A percentile compares a stretch with the other conserved stretches of the same genome.
Evolutionary conservation across 2,888 invertebrate species (phyloP).

Genomic region (Ditula angustiorana): DNA sequence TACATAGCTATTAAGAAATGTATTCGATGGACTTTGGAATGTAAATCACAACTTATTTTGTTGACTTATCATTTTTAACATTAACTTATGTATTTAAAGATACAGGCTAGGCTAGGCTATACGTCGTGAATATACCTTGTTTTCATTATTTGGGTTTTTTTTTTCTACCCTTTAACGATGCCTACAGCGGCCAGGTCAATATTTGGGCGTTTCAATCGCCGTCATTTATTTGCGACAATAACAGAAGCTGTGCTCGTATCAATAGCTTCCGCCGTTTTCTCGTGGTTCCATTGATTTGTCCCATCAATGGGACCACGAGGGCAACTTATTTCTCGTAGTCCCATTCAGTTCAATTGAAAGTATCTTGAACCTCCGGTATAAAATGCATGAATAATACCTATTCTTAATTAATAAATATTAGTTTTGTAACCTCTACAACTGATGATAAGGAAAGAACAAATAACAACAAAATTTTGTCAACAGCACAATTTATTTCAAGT

Average conservation of each 20-base stretch:
- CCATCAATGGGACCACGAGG: no score
- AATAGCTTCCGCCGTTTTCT: no score
- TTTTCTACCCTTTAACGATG: background rate
- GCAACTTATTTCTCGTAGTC: no score
- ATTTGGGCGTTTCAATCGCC: no score
- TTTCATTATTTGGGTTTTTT: constrained; percentile 26
- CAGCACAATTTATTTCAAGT: constrained; percentile 69
- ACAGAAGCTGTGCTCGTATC: no score
- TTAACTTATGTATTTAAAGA: constrained; percentile 24
- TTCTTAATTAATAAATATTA: no score
- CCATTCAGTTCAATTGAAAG: no score
- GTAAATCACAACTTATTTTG: constrained; percentile 4
- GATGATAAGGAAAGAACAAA: background rate
- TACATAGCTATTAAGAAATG: background rate
- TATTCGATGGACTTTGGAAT: constrained; percentile 1
- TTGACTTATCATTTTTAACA: constrained; percentile 5
- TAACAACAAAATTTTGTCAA: constrained; percentile 55
- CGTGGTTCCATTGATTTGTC: no score
- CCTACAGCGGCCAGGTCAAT: background rate
- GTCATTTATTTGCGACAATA: no score
- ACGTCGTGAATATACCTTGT: constrained; percentile 32
- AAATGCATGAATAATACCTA: no score
- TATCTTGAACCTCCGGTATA: no score
- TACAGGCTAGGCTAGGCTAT: constrained; percentile 20
- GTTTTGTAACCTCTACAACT: background rate